Conservation (phyloP, 2,113 vertebrate species). For the Propithecus coquereli region DNA sequence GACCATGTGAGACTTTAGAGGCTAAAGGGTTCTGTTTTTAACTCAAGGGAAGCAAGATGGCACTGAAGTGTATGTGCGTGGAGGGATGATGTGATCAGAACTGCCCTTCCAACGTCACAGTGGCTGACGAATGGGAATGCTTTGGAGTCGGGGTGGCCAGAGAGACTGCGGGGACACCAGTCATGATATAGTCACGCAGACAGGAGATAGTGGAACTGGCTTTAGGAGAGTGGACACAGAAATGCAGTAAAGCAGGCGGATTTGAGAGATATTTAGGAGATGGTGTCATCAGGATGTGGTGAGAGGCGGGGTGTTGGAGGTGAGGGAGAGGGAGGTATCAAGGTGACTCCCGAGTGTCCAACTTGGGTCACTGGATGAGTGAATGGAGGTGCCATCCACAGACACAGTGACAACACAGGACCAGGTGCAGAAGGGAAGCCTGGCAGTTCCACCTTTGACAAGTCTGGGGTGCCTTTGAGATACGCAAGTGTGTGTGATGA, state of each 20-base stretch:
- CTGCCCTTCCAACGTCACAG: neutral
- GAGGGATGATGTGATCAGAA: neutral
- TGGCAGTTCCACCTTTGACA: neutral
- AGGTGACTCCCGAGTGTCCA: neutral
- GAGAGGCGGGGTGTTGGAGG: neutral
- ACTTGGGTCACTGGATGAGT: neutral
- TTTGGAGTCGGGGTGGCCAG: neutral
- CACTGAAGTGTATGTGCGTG: neutral
- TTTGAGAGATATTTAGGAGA: neutral
- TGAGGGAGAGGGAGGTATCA: neutral
- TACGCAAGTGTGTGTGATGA: neutral
- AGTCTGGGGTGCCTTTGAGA: neutral
- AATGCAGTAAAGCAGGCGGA: neutral
- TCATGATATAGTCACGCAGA: neutral
- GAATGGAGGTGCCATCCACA: neutral
- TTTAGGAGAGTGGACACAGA: neutral
- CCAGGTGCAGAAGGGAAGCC: neutral
- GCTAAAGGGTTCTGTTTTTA: neutral
- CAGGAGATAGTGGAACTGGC: neutral
- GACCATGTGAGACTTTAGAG: neutral
- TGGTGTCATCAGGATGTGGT: too few species aligned
- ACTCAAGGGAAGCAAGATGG: neutral
- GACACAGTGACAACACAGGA: neutral
- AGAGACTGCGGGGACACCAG: neutral
- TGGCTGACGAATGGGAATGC: rapidly evolving